Base-by-base conservation (phyloP, 2,113 vertebrate genomes). In the Psittacula cyanocephala region DNA sequence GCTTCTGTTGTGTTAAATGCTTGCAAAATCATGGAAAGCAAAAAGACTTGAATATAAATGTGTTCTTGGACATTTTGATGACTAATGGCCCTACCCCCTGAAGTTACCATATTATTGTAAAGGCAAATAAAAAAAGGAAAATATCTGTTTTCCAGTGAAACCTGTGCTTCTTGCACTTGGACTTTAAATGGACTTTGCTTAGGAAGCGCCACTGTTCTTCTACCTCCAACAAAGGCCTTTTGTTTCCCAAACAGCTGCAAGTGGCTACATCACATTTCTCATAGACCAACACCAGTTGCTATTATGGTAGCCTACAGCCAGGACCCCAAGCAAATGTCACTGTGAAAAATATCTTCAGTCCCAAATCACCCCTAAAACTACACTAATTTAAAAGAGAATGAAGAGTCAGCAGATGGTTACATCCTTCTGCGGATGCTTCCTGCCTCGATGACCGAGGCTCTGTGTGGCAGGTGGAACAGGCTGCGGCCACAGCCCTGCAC, bases 241-340 rank as follows among this genome's bases (percentile, higher is more conserved):
- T 23, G 23, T 7, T 22, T 22, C 41, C 62, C 50, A 17, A 13
- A 14, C 31, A 3, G 1, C 37, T 13, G 18, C 17, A 9, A 44
- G 17, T 20, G 25, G 37, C 31, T n/a, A 22, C 14, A 1, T 14
- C 0, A 0, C 20, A 0, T 17, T 79, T 52, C 41, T 29, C 41
- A 20, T 0, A 5, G 53, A 24, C 35, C 47, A 39, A 6, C 62
- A 4, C 28, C 15, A 23, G 43, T 37, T 35, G 16, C 3, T 7
- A 3, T 3, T 3, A 8, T 1, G 1, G 20, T 18, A 71, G 7
- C 29, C 55, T 6, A 8, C 0, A 1, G 44, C 78, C 55, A 59
- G 47, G 49, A 25, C 35, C 8, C 9, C 1, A 37, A 52, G 52
- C 41, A n/a, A 47, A 23, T 6, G 13, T 3, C n/a, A 4, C 19